Percentiles rank a stretch among this genome's conserved stretches.
Conservation (phyloP, 2,797 vertebrate genomes). For the Odontamblyopus lacepedii region DNA sequence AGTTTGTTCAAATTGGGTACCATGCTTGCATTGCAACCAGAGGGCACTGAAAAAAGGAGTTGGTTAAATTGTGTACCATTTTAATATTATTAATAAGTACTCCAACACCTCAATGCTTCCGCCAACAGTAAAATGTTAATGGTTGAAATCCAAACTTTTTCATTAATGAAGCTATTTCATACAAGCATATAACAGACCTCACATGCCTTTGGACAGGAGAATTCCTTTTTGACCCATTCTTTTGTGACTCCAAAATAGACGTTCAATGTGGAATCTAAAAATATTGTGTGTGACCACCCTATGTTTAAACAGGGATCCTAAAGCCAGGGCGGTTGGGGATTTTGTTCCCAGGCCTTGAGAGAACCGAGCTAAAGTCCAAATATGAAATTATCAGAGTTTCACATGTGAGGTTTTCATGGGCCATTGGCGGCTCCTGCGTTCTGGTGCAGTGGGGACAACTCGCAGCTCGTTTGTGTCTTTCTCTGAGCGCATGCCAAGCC, state of each 20-base stretch:
- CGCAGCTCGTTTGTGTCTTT: conserved; percentile 42
- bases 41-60: too few species aligned
- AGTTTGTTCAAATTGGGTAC: too few species aligned
- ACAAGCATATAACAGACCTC: neutral
- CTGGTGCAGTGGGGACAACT: conserved; percentile 28
- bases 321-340: conserved; percentile 7
- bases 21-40: too few species aligned
- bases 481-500: conserved; percentile 53
- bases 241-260: conserved; percentile 10
- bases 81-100: neutral
- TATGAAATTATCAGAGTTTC: conserved; percentile 28
- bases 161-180: neutral
- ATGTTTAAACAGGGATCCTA: conserved; percentile 9
- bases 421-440: conserved; percentile 19
- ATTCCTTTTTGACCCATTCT: neutral
- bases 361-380: conserved; percentile 22
- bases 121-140: neutral
- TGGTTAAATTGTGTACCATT: too few species aligned
- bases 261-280: conserved; percentile 18
- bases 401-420: conserved; percentile 36
- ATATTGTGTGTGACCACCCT: conserved; percentile 17
- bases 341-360: conserved; percentile 9
- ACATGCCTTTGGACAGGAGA: neutral
- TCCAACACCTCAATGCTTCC: neutral
- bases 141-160: neutral